Evolutionary conservation across 2,888 invertebrate species (phyloP), one percentile per base, ranked within the genome.

Genomic region (Sthenelais limicola): DNA sequence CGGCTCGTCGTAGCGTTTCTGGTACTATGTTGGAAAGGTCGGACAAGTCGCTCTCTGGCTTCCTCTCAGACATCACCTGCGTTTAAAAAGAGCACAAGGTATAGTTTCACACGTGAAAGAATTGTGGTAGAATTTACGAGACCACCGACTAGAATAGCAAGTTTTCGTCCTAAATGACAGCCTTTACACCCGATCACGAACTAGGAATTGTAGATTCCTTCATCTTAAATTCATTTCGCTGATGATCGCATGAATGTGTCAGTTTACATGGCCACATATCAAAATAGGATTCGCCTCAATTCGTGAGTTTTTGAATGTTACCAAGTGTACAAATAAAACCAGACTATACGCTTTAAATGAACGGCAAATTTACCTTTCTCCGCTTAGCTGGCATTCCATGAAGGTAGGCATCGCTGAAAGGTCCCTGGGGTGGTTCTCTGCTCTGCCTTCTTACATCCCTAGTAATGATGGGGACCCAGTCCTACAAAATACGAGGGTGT

Each of bases 341-440:
- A 43, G n/a, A 15, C 47, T 15, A 43, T 43, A 12, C 18, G 47
- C 12, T 15, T 18, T 43, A 43, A 43, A 52, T 18, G 32, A 15
- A 30, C 21, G 12, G 18, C n/a, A n/a, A n/a, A n/a, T 54, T 33
- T 76, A 95, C 90, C 86, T 94, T 94, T 77, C 96, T 92, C 74
- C 96, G 91, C 87, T 96, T 94, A 49, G 93, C 92, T 18, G 97
- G 95, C 92, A 97, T 93, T 15, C 95, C 94, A 9, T 93, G 92
- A 54, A 96, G 89, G 87, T 97, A 97, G 0, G 94, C 95, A 89
- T 97, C 96, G 84, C 96, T 96, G 87, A 93, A 93, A 33, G 93
- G 92, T 7, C 86, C 82, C 77, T 90, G 90, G 15, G 86, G 81
- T 89, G 89, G 85, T 75, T 92, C 91, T 66, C 91, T 88, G 69